Conservation (phyloP, 2,797 vertebrate genomes). For the Tadarida brasiliensis region DNA sequence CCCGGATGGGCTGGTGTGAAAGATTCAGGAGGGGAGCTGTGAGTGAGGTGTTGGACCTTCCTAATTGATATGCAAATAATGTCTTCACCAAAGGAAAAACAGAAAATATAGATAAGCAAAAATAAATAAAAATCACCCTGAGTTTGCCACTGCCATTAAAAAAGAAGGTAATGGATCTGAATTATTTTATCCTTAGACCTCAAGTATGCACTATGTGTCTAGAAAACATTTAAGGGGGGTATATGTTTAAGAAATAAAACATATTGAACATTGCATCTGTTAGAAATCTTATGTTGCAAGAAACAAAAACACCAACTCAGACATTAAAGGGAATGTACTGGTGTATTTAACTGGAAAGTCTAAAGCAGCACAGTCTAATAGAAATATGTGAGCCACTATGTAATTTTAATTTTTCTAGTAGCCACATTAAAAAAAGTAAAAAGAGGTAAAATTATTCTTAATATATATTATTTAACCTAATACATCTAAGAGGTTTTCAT, state of each 20-base stretch:
- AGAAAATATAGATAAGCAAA: conserved; percentile 5
- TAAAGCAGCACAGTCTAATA: neutral
- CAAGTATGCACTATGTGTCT: neutral
- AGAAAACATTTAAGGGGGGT: neutral
- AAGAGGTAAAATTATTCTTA: conserved; percentile 6
- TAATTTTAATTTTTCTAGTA: neutral
- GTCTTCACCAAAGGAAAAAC: neutral
- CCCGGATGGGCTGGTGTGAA: neutral
- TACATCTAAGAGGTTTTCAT: conserved; percentile 34
- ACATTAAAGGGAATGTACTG: neutral
- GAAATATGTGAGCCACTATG: neutral
- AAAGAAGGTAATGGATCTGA: neutral
- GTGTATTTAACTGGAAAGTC: neutral
- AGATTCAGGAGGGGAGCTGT: neutral
- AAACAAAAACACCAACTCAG: neutral
- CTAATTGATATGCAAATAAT: neutral
- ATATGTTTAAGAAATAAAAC: conserved; percentile 46
- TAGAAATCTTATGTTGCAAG: neutral
- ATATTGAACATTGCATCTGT: conserved; percentile 14
- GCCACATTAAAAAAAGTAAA: neutral
- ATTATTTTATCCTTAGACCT: conserved; percentile 1
- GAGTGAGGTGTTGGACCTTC: neutral
- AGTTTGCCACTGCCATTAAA: neutral
- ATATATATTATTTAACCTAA: conserved; percentile 36
- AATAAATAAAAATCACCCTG: conserved; percentile 23